phyloP scores from a whole-genome alignment of 2,797 vertebrate species.

The Chelonia mydas region DNA sequence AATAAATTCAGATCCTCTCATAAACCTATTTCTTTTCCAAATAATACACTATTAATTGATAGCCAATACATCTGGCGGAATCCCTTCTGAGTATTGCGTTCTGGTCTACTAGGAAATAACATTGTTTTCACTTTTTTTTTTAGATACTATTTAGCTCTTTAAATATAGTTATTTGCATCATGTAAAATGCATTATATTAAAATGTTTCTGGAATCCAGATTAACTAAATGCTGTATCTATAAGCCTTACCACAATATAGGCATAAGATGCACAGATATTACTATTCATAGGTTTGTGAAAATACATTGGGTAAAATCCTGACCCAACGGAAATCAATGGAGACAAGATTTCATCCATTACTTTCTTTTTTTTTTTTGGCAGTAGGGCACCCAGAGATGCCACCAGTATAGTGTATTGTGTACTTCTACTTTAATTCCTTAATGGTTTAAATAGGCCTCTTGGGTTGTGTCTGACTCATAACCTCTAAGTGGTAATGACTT shows the following conservation, averaged over 20 bases:
- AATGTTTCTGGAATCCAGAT: not conserved
- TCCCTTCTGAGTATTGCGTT: constrained; percentile 6
- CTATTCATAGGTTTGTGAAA: not conserved
- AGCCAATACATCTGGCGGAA: constrained; percentile 32
- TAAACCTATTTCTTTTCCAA: constrained; percentile 41
- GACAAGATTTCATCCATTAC: not conserved
- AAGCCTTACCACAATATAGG: not conserved
- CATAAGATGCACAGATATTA: not conserved
- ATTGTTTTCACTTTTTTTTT: not conserved
- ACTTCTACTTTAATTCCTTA: not conserved
- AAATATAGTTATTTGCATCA: not conserved
- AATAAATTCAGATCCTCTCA: constrained; percentile 27
- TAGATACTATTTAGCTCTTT: not conserved
- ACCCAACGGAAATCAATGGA: not conserved
- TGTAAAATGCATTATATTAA: not conserved
- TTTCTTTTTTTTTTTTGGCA: not conserved
- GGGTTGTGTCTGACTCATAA: not conserved
- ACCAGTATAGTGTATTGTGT: not conserved
- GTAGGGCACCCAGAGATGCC: not conserved
- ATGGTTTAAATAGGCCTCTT: not conserved
- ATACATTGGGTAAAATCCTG: not conserved
- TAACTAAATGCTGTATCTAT: not conserved
- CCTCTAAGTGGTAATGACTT: not conserved
- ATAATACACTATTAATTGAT: constrained; percentile 17
- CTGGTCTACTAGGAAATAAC: not conserved